Evolutionary conservation across 37 sponge, comb jelly and placozoan genomes (phyloP).

Genomic region (Cladorhizidae sp.): DNA sequence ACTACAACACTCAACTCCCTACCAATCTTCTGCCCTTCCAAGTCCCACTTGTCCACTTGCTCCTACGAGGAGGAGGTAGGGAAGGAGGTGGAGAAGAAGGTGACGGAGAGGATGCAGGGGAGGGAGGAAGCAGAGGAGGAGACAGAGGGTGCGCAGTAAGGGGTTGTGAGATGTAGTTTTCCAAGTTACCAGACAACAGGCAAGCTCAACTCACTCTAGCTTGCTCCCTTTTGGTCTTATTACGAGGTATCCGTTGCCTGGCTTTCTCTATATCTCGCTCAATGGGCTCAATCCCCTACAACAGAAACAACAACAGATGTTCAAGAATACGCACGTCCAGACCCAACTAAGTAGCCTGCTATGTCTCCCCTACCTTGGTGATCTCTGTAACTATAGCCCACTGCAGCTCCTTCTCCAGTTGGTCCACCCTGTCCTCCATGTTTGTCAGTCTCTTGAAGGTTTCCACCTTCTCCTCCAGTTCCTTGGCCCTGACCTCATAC

Average conservation of each 20-base stretch:
- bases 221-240: background rate
- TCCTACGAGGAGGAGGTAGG: constrained; percentile 5
- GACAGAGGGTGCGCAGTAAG: background rate
- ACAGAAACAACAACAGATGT: background rate
- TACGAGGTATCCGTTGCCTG: constrained; percentile 23
- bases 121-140: background rate
- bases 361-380: constrained; percentile 36
- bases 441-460: constrained; percentile 49
- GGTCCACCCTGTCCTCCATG: constrained; percentile 49
- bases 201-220: constrained; percentile 27
- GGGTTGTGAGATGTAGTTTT: background rate
- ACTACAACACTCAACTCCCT: constrained; percentile 13
- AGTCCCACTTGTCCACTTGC: background rate
- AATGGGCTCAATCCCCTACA: constrained; percentile 23
- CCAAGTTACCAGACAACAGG: background rate
- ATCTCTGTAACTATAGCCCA: constrained; percentile 84
- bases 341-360: background rate
- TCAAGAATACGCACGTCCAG: background rate
- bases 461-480: constrained; percentile 71
- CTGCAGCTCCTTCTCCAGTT: constrained; percentile 67
- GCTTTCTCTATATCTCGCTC: constrained; percentile 24
- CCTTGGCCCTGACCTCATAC: constrained; percentile 50
- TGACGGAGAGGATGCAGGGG: background rate
- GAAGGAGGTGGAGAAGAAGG: no score
- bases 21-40: background rate